Conservation (phyloP, 1,140 invertebrate species). For the Drosophila insularis region DNA sequence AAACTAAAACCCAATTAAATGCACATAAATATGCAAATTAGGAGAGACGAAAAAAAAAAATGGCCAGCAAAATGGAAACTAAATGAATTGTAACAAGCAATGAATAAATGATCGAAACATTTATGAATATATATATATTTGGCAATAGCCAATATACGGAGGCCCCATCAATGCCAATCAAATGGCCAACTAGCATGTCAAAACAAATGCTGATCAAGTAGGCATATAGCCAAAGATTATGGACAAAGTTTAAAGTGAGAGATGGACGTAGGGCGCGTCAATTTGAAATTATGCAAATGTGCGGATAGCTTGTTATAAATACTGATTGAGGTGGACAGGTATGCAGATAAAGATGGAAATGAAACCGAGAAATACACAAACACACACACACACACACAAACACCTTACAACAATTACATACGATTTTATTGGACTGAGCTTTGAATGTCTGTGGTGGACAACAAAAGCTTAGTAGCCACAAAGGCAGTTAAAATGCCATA, state of each 20-base stretch:
- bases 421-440: constrained; percentile 50
- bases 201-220: constrained; percentile 51
- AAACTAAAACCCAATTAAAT: constrained; percentile 74
- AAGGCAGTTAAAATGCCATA: constrained; percentile 77
- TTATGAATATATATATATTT: constrained; percentile 33
- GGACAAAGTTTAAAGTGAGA: constrained; percentile 23
- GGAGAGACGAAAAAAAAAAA: constrained; percentile 29
- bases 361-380: constrained; percentile 38
- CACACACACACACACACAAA: constrained; percentile 8
- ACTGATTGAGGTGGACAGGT: constrained; percentile 41
- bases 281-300: constrained; percentile 77
- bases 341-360: constrained; percentile 15
- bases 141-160: constrained; percentile 34
- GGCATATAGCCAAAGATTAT: constrained; percentile 18
- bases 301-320: constrained; percentile 47
- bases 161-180: constrained; percentile 71
- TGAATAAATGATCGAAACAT: constrained; percentile 48
- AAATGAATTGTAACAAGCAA: constrained; percentile 78
- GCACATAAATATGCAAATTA: constrained; percentile 77
- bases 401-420: constrained; percentile 46
- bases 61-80: constrained; percentile 51
- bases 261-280: constrained; percentile 34
- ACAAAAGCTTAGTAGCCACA: constrained; percentile 72
- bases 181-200: constrained; percentile 63
- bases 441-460: constrained; percentile 27